phyloP scores from a whole-genome alignment of 2,797 vertebrate genomes.

The Triplophysa bombifrons region DNA sequence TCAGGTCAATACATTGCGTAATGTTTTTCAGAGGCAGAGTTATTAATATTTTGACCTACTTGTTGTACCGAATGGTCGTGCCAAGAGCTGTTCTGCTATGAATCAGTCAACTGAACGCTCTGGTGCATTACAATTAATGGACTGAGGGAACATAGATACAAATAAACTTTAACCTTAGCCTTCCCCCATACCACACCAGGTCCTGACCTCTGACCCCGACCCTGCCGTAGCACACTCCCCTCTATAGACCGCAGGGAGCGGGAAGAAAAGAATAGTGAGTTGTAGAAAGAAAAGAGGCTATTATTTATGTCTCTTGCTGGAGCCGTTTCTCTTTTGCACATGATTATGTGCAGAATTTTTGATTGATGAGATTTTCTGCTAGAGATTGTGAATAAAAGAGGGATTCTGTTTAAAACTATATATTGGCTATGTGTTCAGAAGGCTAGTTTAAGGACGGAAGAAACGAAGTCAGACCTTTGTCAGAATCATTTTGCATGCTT shows the following conservation, averaged over 20 bases:
- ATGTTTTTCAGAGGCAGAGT: constrained; percentile 18
- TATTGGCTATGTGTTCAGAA: constrained; percentile 1
- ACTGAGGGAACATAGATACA: constrained; percentile 1
- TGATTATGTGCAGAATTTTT: not conserved
- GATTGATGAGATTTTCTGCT: constrained; percentile 24
- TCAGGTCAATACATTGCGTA: constrained; percentile 6
- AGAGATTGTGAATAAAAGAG: constrained; percentile 37
- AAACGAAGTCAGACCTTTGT: constrained; percentile 1
- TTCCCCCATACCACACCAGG: constrained; percentile 5
- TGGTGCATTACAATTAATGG: constrained; percentile 9
- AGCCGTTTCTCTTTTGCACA: constrained; percentile 39
- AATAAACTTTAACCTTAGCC: constrained; percentile 24
- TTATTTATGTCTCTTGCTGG: constrained; percentile 6
- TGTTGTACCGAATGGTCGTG: not conserved
- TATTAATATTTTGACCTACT: constrained; percentile 12
- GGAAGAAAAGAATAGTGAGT: not conserved
- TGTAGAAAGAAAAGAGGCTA: constrained; percentile 26
- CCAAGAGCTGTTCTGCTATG: constrained; percentile 14
- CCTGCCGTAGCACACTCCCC: constrained; percentile 14
- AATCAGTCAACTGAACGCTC: constrained; percentile 1
- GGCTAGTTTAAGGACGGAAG: constrained; percentile 15
- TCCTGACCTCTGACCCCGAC: constrained; percentile 32
- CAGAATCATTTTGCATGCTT: constrained; percentile 1
- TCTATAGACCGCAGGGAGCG: not conserved
- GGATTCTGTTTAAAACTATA: constrained; percentile 16